Percentiles rank a stretch among this genome's conserved stretches.
phyloP scores from a whole-genome alignment of 2,888 invertebrate species.

The Parnassius orleans region DNA sequence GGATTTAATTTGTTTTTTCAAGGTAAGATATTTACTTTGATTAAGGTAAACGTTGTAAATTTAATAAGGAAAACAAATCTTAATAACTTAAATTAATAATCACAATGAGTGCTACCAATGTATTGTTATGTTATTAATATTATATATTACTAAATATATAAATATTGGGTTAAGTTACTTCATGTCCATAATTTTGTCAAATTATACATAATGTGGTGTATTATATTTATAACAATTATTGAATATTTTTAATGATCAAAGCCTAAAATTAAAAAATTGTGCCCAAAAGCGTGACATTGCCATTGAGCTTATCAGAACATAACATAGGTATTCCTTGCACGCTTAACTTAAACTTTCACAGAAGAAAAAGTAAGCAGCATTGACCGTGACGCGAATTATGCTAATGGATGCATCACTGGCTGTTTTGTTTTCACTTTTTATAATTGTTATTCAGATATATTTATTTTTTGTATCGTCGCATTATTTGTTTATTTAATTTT shows the following conservation, averaged over 20 bases:
- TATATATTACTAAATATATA: neutral
- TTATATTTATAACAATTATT: no score
- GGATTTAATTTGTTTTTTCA: slow-evolving; percentile 12
- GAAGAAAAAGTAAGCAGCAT: slow-evolving; percentile 58
- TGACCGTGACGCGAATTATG: slow-evolving; percentile 43
- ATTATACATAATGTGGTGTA: no score
- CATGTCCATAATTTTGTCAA: no score
- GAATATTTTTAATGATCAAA: no score
- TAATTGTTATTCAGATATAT: slow-evolving; percentile 6
- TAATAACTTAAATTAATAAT: neutral
- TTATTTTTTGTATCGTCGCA: neutral
- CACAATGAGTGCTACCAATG: no score
- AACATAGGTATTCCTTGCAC: slow-evolving; percentile 12
- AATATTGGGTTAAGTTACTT: no score
- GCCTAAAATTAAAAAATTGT: no score
- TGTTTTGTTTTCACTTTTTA: slow-evolving; percentile 24
- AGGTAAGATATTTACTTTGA: slow-evolving; percentile 13
- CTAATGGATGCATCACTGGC: slow-evolving; percentile 11
- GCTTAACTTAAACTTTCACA: slow-evolving; percentile 61
- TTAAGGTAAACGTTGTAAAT: neutral
- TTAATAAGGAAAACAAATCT: neutral
- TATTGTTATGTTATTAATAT: neutral
- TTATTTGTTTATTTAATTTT: no score
- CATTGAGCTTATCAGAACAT: neutral
- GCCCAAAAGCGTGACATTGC: neutral